phyloP scores from a whole-genome alignment of 2,113 vertebrate genomes.

The Chloropsis hardwickii region DNA sequence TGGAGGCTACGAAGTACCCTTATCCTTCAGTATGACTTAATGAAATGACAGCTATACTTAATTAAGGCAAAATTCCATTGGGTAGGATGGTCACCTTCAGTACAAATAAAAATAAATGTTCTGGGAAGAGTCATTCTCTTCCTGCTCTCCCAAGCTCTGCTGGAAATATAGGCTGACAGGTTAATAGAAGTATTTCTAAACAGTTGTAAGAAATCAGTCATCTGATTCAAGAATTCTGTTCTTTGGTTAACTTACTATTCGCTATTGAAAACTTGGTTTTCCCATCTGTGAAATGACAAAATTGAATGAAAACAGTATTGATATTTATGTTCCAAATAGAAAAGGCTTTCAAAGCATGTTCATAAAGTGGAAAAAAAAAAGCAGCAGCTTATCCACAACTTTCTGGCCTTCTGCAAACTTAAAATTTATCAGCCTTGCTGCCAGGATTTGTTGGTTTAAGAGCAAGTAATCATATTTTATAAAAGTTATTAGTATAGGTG shows the following conservation, averaged over 20 bases:
- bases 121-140: background rate
- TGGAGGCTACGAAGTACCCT: background rate
- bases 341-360: background rate
- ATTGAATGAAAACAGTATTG: constrained; percentile 6
- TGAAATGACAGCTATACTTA: background rate
- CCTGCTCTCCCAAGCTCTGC: background rate
- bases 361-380: constrained; percentile 13
- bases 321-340: constrained; percentile 24
- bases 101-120: background rate
- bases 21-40: background rate
- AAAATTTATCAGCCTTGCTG: background rate
- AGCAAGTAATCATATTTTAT: background rate
- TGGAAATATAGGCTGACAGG: background rate
- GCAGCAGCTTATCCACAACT: background rate
- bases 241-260: background rate
- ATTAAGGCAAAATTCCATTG: background rate
- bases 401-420: background rate
- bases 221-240: background rate
- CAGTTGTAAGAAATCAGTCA: background rate
- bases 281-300: constrained; percentile 29
- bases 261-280: constrained; percentile 29
- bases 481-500: background rate
- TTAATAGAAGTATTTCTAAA: constrained; percentile 14
- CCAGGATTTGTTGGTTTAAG: background rate
- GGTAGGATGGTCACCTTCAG: background rate